Conservation (phyloP, 2,113 vertebrate species). For the Mesocricetus auratus region DNA sequence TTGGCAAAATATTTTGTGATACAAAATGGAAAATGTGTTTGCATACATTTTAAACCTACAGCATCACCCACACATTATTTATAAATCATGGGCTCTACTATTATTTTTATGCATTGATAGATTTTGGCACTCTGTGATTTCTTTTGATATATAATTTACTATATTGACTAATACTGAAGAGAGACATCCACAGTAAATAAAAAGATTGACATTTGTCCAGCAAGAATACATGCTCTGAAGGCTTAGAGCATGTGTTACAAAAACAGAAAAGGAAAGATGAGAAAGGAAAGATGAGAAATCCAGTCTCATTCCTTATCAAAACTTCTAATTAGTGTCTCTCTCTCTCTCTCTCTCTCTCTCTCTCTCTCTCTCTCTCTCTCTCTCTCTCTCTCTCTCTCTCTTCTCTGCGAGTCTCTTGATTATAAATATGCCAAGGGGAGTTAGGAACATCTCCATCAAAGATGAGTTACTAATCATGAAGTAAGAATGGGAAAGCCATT, state of each 20-base stretch:
- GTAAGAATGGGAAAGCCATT: constrained; percentile 87
- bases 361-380: constrained; percentile 56
- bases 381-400: background rate
- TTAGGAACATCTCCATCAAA: constrained; percentile 89
- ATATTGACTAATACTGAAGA: constrained; percentile 59
- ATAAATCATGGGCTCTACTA: constrained; percentile 43
- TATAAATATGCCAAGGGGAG: constrained; percentile 89
- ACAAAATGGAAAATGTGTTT: constrained; percentile 41
- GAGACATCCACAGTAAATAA: constrained; percentile 45
- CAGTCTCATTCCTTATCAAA: constrained; percentile 74
- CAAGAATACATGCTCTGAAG: constrained; percentile 11
- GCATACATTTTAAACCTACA: constrained; percentile 22
- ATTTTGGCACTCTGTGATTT: constrained; percentile 67
- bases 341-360: constrained; percentile 57
- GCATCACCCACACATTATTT: constrained; percentile 39
- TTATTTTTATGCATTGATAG: constrained; percentile 55
- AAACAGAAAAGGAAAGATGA: constrained; percentile 43
- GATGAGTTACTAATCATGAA: constrained; percentile 90
- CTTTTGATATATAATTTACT: constrained; percentile 66
- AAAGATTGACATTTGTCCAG: constrained; percentile 34
- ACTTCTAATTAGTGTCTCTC: constrained; percentile 83
- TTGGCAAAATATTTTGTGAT: constrained; percentile 47
- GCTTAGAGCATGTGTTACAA: constrained; percentile 21
- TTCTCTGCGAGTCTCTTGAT: constrained; percentile 84
- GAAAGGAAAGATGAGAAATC: constrained; percentile 61